Evolutionary conservation across 2,888 invertebrate species (phyloP), one percentile per base, ranked within the genome.

Genomic region (Cerceris ruficornis): DNA sequence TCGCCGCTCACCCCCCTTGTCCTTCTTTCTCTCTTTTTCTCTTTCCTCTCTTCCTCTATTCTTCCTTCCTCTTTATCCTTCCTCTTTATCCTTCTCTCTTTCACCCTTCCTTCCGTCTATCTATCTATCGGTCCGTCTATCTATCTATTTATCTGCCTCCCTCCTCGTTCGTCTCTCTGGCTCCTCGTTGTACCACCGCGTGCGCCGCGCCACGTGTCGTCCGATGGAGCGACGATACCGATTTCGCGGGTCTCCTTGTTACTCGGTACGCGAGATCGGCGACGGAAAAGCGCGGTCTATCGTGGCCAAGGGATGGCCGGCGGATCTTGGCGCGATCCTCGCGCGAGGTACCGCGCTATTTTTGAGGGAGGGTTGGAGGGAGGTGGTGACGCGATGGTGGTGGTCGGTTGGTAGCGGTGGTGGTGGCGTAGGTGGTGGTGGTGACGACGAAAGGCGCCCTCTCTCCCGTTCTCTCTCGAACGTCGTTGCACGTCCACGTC

Each of bases 181-280:
- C 65, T 58, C 58, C 68, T 46, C 75, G 58, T 76, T 74, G 81
- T 77, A 77, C 60, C 78, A 81, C 84, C 86, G 87, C 87, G 90
- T 85, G 87, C 87, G 87, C 86, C 83, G 84, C 84, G 86, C 90
- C 89, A 89, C 90, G 90, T 90, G 89, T 28, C 28, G 28, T 88
- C 70, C 64, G 80, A 61, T 68, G 59, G 69, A 71, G 60, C 57
- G 28, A 75, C 71, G 66, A 70, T 70, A 61, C 64, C 70, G 73
- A 70, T 64, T 62, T 78, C 65, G 65, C 74, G 65, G 55, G 43
- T 64, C 55, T 42, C 54, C 42, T 54, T 28, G 11, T 54, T 49
- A 39, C 11, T 54, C 57, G 50, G 60, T 74, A 68, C 60, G 73
- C 61, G 64, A 1, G 11, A 46, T 46, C 46, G 8, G 6, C 46